Evolutionary conservation across 2,888 invertebrate species (phyloP), one percentile per base, ranked within the genome.

Genomic region (Erannis defoliaria): DNA sequence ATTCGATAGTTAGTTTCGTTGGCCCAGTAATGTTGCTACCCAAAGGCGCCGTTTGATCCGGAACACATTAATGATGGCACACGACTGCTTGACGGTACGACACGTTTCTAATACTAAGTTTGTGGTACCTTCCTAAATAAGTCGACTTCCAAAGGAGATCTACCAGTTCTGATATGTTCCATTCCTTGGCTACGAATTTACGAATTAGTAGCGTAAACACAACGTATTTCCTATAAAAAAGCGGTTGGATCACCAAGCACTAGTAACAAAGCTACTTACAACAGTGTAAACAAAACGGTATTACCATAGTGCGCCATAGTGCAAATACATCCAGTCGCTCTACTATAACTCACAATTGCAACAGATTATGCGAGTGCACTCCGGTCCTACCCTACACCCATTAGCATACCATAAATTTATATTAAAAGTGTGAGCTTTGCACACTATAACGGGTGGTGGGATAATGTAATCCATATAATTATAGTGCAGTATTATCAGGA

Each of bases 391-490:
- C n/a, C 62, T 54, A 43, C 29, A 48, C 37, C 67, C 70, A 71
- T 71, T 70, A 70, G 63, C 69, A 67, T 58, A 49, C 31, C 68
- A 68, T 71, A 68, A 66, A 71, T 71, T 66, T 43, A 67, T 68
- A 67, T 67, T 67, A 67, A 69, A 65, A 70, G 61, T 63, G 40
- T 35, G 46, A 50, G 43, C 59, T 18, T 2, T 26, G 43, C 14
- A 10, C 43, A 43, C 43, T 42, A 21, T 1, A 38, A 38, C 21
- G 5, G 1, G 18, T 0, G 14, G 5, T 35, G 14, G 35, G 5
- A 35, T 8, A 35, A 8, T n/a, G 14, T 35, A 14, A 5, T 0
- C 6, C 6, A 33, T 3, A 14, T 35, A n/a, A 5, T 14, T 35
- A 31, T 12, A n/a, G n/a, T n/a, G n/a, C 29, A 29, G 29, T 31